phyloP scores from a whole-genome alignment of 2,888 invertebrate species.

The Hyalella azteca region DNA sequence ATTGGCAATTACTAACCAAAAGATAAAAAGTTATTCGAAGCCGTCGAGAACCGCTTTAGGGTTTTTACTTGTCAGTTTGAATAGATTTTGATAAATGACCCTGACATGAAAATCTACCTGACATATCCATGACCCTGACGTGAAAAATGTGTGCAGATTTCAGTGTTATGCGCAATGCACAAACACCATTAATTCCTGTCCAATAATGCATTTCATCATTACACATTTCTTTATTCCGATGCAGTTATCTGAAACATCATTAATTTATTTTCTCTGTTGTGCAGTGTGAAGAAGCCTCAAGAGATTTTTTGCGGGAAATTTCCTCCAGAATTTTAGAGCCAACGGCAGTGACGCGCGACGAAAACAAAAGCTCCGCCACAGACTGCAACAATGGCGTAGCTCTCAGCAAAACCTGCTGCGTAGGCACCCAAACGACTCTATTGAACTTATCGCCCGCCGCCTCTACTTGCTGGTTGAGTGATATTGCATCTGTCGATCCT shows the following conservation, averaged over 20 bases:
- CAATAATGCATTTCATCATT: no score
- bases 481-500: constrained; percentile 54
- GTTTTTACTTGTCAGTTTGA: no score
- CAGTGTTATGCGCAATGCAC: no score
- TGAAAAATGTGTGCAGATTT: no score
- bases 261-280: not conserved
- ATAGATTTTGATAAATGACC: no score
- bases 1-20: no score
- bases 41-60: no score
- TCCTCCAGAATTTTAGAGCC: not conserved
- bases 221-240: no score
- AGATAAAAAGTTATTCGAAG: no score
- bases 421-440: constrained; percentile 42
- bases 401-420: constrained; percentile 19
- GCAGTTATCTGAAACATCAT: not conserved
- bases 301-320: constrained; percentile 15
- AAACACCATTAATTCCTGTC: no score
- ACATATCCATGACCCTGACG: no score
- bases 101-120: no score
- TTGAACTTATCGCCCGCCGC: constrained; percentile 45
- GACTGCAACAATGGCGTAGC: not conserved
- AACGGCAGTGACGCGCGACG: not conserved
- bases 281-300: constrained; percentile 6
- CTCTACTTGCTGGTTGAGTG: constrained; percentile 50
- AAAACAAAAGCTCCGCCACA: not conserved